Conservation (phyloP, 2,113 vertebrate species). For the Pedetes capensis region DNA sequence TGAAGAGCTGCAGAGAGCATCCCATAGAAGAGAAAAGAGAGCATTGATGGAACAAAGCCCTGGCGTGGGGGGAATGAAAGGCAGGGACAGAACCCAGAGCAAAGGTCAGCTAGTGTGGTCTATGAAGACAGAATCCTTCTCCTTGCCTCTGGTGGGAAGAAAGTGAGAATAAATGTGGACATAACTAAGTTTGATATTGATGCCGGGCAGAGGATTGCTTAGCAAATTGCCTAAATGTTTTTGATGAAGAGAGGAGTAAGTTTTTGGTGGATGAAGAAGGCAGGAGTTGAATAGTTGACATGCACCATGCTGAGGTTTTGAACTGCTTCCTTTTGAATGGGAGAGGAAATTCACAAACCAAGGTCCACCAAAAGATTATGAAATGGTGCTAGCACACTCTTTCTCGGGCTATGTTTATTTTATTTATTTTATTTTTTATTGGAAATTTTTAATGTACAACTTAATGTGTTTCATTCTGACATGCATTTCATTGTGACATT, state of each 20-base stretch:
- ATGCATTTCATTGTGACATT: too few species aligned
- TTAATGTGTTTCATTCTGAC: too few species aligned
- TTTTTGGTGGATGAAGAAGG: background rate
- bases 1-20: background rate
- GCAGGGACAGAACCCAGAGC: background rate
- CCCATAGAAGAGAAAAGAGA: background rate
- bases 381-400: fast-evolving
- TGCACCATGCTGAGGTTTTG: background rate
- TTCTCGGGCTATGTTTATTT: too few species aligned
- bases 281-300: background rate
- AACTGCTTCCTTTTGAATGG: background rate
- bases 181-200: background rate
- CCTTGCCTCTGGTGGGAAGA: background rate
- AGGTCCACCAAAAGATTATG: background rate
- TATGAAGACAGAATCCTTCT: background rate
- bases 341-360: background rate
- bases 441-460: too few species aligned
- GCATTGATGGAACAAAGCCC: background rate
- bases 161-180: background rate
- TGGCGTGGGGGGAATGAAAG: background rate
- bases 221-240: background rate
- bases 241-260: background rate
- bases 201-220: background rate
- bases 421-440: too few species aligned
- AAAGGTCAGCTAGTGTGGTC: fast-evolving